A percentile compares a stretch with the other conserved stretches of the same genome.
Evolutionary conservation across 1,140 invertebrate species (phyloP).

Genomic region (Pseudomyrmex flavicornis): DNA sequence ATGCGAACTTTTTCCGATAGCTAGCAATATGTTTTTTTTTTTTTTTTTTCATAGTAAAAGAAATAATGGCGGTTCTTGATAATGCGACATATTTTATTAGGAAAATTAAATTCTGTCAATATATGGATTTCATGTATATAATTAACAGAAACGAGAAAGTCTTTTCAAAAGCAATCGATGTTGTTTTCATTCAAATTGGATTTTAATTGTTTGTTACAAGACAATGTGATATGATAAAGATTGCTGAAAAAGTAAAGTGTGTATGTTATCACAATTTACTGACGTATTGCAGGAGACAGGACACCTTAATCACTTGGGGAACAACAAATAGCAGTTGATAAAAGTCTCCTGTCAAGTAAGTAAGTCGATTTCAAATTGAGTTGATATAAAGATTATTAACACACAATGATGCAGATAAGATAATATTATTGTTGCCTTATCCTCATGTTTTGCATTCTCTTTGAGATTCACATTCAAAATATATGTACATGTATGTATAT

Average conservation of each 20-base stretch:
- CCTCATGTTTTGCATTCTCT: neutral
- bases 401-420: constrained; percentile 27
- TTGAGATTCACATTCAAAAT: neutral
- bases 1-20: neutral
- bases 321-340: neutral
- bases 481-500: neutral
- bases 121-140: too few species aligned
- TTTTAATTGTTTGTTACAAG: neutral
- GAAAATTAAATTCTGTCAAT: too few species aligned
- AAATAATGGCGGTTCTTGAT: neutral
- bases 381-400: constrained; percentile 1
- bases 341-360: constrained; percentile 10
- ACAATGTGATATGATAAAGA: neutral
- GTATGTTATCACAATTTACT: constrained; percentile 6
- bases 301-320: neutral
- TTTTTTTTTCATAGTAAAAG: too few species aligned
- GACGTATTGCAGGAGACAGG: constrained; percentile 32
- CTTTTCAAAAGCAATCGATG: too few species aligned
- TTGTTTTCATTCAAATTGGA: too few species aligned
- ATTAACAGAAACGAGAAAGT: too few species aligned
- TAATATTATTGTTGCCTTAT: neutral
- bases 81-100: too few species aligned
- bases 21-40: too few species aligned
- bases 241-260: constrained; percentile 26
- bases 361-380: constrained; percentile 21